phyloP scores from a whole-genome alignment of 2,113 vertebrate genomes.

The Crocuta crocuta region DNA sequence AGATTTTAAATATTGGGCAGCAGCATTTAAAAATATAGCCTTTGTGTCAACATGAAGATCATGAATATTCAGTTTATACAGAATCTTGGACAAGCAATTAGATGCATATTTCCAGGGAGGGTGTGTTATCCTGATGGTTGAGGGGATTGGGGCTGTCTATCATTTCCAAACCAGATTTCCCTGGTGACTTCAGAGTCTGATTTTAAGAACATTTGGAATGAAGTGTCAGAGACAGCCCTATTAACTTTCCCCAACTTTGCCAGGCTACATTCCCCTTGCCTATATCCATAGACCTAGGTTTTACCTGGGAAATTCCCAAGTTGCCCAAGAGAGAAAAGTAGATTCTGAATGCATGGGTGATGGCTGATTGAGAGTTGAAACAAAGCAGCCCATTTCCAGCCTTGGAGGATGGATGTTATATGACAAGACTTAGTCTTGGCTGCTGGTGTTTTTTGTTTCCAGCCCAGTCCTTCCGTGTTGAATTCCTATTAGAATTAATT shows the following conservation, averaged over 20 bases:
- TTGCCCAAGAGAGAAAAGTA: not conserved
- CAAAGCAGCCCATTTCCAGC: not conserved
- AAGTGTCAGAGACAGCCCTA: not conserved
- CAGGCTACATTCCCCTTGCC: not conserved
- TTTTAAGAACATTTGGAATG: not conserved
- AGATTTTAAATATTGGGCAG: constrained; percentile 45
- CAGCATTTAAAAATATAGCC: constrained; percentile 59
- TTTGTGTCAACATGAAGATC: constrained; percentile 59
- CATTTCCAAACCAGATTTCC: constrained; percentile 42
- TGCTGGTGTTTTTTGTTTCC: not conserved
- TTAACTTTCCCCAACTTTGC: not conserved
- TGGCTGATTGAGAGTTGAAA: not conserved
- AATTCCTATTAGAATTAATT: constrained; percentile 46
- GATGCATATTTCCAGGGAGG: constrained; percentile 40
- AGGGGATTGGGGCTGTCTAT: not conserved
- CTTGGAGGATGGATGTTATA: not conserved
- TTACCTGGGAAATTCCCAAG: not conserved
- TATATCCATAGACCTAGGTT: not conserved
- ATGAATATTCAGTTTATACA: constrained; percentile 56
- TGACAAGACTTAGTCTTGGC: not conserved
- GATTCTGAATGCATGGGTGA: not conserved
- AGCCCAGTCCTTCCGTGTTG: not conserved
- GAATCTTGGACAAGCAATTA: constrained; percentile 49
- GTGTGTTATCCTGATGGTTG: not conserved
- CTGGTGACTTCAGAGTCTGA: not conserved